phyloP scores from a whole-genome alignment of 2,113 vertebrate species.

The Noturus placidus region DNA sequence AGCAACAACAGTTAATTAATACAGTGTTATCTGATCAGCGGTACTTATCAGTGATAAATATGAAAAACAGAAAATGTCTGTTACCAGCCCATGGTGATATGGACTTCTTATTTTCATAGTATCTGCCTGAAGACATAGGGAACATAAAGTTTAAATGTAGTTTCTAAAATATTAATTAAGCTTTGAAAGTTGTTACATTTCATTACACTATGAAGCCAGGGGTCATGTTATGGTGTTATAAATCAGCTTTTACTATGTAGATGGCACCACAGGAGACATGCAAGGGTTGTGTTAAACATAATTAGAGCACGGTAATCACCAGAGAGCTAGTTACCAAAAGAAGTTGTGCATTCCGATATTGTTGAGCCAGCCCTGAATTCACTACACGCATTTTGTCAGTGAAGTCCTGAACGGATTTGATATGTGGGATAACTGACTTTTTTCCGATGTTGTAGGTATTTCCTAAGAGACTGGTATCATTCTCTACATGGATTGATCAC shows the following conservation, averaged over 20 bases:
- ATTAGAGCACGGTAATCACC: neutral
- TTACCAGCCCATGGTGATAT: neutral
- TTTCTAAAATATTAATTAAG: neutral
- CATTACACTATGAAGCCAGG: neutral
- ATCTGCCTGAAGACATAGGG: neutral
- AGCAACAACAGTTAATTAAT: neutral
- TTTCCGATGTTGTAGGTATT: conserved; percentile 72
- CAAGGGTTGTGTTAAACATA: neutral
- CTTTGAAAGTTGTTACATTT: neutral
- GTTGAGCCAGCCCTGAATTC: neutral
- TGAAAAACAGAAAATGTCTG: neutral
- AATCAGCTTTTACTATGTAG: neutral
- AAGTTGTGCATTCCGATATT: neutral
- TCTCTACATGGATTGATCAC: conserved; percentile 94
- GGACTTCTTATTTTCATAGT: neutral
- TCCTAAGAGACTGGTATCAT: conserved; percentile 89
- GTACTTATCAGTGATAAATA: neutral
- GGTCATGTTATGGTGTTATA: neutral
- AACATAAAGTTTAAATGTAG: neutral
- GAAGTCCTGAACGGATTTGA: neutral
- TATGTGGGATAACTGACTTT: neutral
- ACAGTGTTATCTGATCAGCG: neutral
- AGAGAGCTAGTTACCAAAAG: neutral
- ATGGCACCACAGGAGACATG: neutral
- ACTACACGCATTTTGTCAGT: neutral